A percentile compares a stretch with the other conserved stretches of the same genome.
These are phyloP conservation scores for Acestrorhynchus altus DNA, from an alignment of 2,797 vertebrate species.

Conservation along the genomic window DNA sequence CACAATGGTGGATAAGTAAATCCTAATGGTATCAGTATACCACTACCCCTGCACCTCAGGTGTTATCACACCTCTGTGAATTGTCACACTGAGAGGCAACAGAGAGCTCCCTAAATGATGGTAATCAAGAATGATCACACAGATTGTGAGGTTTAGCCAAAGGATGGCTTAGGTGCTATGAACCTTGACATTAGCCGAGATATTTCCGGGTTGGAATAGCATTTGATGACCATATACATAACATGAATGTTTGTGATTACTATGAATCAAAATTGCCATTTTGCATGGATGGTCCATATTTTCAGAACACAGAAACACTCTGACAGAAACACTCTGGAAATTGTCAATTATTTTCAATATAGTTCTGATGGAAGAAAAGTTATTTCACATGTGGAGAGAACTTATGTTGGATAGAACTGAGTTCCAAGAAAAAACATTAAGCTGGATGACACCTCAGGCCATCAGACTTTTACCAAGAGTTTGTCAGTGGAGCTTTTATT, in stretches of 20 bases:
- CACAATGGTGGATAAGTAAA: no score
- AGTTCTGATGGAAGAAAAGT: slow-evolving; percentile 10
- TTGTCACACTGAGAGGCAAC: no score
- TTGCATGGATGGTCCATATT: neutral
- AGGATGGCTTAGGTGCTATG: neutral
- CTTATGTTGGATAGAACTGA: neutral
- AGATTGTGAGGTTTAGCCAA: neutral
- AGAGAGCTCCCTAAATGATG: no score
- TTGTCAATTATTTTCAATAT: neutral
- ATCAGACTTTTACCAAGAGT: neutral
- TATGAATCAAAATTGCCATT: neutral
- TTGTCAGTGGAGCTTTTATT: neutral
- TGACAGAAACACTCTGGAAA: neutral
- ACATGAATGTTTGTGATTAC: neutral
- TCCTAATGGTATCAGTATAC: no score
- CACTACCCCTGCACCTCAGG: no score
- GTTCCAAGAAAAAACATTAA: neutral
- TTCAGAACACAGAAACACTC: slow-evolving; percentile 13
- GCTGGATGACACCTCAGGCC: neutral
- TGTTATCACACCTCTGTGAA: no score
- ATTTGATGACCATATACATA: neutral
- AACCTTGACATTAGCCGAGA: no score
- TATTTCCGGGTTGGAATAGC: no score
- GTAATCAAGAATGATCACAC: no score
- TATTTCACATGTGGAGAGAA: neutral